These are phyloP conservation scores for Cheilosia urbana DNA, from an alignment of 2,888 invertebrate genomes.

Conservation along the genomic window DNA sequence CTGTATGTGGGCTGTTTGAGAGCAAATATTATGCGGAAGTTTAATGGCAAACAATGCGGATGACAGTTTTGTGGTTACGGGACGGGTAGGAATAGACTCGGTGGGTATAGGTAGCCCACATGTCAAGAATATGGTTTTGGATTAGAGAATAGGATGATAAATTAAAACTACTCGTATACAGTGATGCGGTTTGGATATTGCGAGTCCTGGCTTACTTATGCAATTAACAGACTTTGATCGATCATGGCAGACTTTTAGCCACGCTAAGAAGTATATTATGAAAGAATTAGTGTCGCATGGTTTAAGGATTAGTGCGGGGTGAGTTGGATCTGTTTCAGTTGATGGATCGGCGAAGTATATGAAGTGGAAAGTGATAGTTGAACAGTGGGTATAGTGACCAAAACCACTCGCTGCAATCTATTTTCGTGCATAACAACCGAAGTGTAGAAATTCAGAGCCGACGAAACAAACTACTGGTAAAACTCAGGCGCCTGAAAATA, in stretches of 20 bases:
- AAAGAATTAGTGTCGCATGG: not conserved
- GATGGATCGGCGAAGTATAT: too few relatives aligned
- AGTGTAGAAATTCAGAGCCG: too few relatives aligned
- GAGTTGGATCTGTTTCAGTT: not conserved
- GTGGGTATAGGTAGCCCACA: not conserved
- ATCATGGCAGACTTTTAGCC: not conserved
- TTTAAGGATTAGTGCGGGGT: too few relatives aligned
- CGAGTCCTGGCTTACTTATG: not conserved
- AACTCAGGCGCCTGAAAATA: too few relatives aligned
- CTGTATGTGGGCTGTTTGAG: conserved; percentile 1
- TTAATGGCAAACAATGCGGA: conserved; percentile 50
- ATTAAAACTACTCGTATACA: too few relatives aligned
- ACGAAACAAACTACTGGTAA: too few relatives aligned
- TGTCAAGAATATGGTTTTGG: conserved; percentile 10
- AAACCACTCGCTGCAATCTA: too few relatives aligned
- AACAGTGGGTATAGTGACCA: too few relatives aligned
- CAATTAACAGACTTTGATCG: conserved; percentile 4
- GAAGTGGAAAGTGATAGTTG: too few relatives aligned
- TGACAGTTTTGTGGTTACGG: conserved; percentile 45
- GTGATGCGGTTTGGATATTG: not conserved
- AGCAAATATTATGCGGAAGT: conserved; percentile 49
- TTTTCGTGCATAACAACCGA: too few relatives aligned
- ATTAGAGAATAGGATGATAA: not conserved
- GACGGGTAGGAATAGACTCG: not conserved
- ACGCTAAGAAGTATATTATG: not conserved